Conservation (phyloP, 2,888 invertebrate species). For the Mactromeris polynyma region DNA sequence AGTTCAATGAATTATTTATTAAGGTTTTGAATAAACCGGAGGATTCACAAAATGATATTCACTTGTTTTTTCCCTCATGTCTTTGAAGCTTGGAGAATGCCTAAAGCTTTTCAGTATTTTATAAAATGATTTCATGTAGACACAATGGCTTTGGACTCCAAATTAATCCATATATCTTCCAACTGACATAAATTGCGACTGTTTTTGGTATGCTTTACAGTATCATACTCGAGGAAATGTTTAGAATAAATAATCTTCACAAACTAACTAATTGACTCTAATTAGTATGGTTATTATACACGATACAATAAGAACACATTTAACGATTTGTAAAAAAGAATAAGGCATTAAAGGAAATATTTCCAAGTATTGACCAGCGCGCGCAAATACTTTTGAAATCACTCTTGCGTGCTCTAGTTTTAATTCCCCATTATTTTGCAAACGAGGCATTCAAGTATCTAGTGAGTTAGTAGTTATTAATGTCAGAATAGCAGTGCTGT, state of each 20-base stretch:
- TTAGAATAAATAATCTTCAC: background rate
- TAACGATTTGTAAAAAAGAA: too few species aligned
- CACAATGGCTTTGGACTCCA: too few species aligned
- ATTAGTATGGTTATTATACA: background rate
- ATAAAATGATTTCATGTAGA: background rate
- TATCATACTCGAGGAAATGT: background rate
- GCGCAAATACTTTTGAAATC: too few species aligned
- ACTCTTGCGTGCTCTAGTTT: too few species aligned
- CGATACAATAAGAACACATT: too few species aligned
- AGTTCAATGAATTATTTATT: background rate
- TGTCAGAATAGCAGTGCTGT: too few species aligned
- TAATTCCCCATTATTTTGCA: too few species aligned
- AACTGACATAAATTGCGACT: background rate
- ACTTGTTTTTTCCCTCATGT: background rate
- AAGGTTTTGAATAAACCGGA: background rate
- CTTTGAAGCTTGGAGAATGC: background rate
- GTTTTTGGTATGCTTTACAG: background rate
- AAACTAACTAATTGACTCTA: constrained; percentile 3
- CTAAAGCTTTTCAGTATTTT: background rate
- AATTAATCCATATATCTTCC: too few species aligned
- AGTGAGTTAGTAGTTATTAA: too few species aligned
- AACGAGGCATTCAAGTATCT: too few species aligned
- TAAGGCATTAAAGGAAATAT: too few species aligned
- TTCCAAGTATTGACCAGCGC: too few species aligned
- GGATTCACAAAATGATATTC: background rate